Evolutionary conservation across 2,113 vertebrate species (phyloP), one percentile per base, ranked within the genome.

Genomic region (Columbina picui): DNA sequence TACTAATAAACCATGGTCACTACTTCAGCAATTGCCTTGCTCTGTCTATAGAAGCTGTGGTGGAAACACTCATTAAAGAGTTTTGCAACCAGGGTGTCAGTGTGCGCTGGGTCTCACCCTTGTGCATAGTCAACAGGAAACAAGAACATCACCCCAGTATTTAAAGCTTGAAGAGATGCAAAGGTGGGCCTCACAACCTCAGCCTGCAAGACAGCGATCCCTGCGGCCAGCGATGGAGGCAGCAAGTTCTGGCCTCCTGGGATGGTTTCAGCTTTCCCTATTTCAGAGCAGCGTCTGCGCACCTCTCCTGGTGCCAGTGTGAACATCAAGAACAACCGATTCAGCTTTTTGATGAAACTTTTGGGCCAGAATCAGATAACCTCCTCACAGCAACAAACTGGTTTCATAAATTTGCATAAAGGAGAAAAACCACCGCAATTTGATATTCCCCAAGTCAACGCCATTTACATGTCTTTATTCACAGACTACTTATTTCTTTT

Each of bases 371-470:
- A 50, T 55, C 4, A 1, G 52, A 73, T 88, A 65, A 81, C 64
- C 53, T 64, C n/a, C 69, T 90, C 89, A 47, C 50, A 79, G 78
- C 84, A 89, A 84, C 68, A 80, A 29, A 65, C 49, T 78, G 65
- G 49, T 79, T 93, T 90, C 79, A 68, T 41, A 84, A 45, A 30
- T 89, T 94, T 60, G 83, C 74, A 68, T 81, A 87, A 81, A 81
- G 50, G 61, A 65, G 38, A 82, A 96, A 96, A 91, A 19, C 20
- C 30, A 87, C 69, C 64, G 79, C 25, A 36, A 39, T 79, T 79
- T 84, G n/a, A 71, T 93, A 84, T 79, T 90, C 61, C 32, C 71
- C 78, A 74, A 84, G 83, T 77, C 77, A 50, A 43, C 41, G 61
- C 34, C 20, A 67, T 82, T 89, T 92, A 76, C 26, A 29, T 50